Evolutionary conservation across 2,113 vertebrate genomes (phyloP).

Genomic region (Poeciliopsis occidentalis): DNA sequence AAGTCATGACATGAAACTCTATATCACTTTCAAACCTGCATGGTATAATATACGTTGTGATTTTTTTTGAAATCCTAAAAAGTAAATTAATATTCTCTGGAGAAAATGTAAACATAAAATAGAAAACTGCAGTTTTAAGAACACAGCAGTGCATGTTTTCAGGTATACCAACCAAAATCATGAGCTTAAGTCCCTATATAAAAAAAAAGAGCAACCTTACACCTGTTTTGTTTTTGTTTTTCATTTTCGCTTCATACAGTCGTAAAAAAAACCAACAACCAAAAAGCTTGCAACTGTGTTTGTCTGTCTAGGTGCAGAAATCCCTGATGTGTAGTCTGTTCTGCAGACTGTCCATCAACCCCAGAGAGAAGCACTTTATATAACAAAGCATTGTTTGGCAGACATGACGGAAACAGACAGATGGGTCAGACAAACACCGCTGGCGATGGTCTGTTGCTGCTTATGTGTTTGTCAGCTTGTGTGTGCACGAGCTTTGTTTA

Average conservation of each 20-base stretch:
- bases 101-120: not conserved
- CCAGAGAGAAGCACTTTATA: constrained; percentile 53
- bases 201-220: not conserved
- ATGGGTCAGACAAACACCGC: constrained; percentile 52
- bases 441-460: constrained; percentile 27
- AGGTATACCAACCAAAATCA: not conserved
- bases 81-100: not conserved
- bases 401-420: constrained; percentile 53
- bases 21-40: not conserved
- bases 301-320: constrained; percentile 41
- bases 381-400: constrained; percentile 61
- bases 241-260: constrained; percentile 13
- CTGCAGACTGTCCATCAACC: constrained; percentile 46
- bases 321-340: constrained; percentile 43
- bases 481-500: not conserved
- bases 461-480: constrained; percentile 11
- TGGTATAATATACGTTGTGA: not conserved
- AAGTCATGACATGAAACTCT: not conserved
- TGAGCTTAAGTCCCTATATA: not conserved
- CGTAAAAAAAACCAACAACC: too few species aligned
- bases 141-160: not conserved
- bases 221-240: not conserved
- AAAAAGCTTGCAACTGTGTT: constrained; percentile 19
- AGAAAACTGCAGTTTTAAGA: not conserved
- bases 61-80: not conserved